A percentile compares a stretch with the other conserved stretches of the same genome.
Evolutionary conservation across 2,113 vertebrate species (phyloP).

Genomic region (Alosa alosa): DNA sequence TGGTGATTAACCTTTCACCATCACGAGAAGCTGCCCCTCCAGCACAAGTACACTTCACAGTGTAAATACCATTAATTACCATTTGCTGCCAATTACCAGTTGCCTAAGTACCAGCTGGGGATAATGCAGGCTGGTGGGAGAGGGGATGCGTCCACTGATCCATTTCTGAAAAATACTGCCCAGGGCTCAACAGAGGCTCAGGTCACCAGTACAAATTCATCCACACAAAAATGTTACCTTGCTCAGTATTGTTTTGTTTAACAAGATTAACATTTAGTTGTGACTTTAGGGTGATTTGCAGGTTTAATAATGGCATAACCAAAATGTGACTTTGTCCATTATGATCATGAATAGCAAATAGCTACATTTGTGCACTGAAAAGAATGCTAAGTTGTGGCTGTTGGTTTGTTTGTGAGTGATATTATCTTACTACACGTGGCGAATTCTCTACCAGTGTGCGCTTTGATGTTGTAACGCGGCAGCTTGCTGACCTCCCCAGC

Average conservation of each 20-base stretch:
- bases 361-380: neutral
- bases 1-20: slow-evolving; percentile 5
- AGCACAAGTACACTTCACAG: slow-evolving; percentile 15
- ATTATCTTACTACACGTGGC: neutral
- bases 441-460: neutral
- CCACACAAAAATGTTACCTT: neutral
- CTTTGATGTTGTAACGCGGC: slow-evolving; percentile 22
- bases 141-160: neutral
- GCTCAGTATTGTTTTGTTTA: neutral
- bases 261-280: neutral
- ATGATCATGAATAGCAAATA: neutral
- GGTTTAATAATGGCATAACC: neutral
- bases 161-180: neutral
- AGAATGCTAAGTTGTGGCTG: neutral
- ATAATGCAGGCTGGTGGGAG: neutral
- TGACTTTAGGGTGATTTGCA: neutral
- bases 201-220: neutral
- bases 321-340: neutral
- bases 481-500: slow-evolving; percentile 16
- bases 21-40: neutral
- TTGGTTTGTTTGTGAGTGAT: neutral
- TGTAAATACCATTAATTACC: slow-evolving; percentile 21
- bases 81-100: slow-evolving; percentile 21
- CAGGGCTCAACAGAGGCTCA: neutral
- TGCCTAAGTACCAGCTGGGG: slow-evolving; percentile 12